Base-by-base conservation (phyloP, 2,888 invertebrate genomes). In the Ochropacha duplaris region DNA sequence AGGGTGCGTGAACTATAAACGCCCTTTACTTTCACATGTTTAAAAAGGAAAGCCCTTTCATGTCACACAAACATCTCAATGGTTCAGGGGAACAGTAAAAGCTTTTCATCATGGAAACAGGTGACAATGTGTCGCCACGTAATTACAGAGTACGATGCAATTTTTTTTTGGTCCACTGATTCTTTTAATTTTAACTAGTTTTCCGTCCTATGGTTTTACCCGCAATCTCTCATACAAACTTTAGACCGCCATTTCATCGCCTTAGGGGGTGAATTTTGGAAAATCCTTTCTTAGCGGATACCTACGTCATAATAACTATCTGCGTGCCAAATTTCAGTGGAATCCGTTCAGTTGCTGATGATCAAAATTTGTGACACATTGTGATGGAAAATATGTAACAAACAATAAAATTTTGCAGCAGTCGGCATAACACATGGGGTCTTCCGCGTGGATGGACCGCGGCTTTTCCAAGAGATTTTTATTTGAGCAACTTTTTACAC, bases 401-500 rank as follows among this genome's bases (percentile, higher is more conserved):
- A 82, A 82, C 79, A 84, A 85, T 86, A 76, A 66, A 67, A 72
- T 71, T 63, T 8, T 26, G 50, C 24, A 24, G 68, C 65, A 81
- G 86, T 85, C 84, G 84, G 83, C 83, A 75, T 74, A 82, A 83
- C 87, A 81, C 82, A 81, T 80, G 74, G 87, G 86, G 87, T 76
- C 83, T 73, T 78, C 71, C 84, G 80, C 79, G 76, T 72, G 78
- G 81, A 76, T 76, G 77, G 76, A 72, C 70, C 71, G 79, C 76
- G 76, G 79, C 72, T 74, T 60, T 72, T 74, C 76, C 74, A 78
- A 75, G 78, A 86, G 86, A 84, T 87, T 90, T 89, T 88, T 89
- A 87, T 91, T 90, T 88, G 86, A 88, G 80, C 79, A 88, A 88
- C 87, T 90, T 90, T 90, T 90, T 87, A 79, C 81, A 76, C 76